Evolutionary conservation across 2,797 vertebrate genomes (phyloP).

Genomic region (Chaenodraco wilsoni): DNA sequence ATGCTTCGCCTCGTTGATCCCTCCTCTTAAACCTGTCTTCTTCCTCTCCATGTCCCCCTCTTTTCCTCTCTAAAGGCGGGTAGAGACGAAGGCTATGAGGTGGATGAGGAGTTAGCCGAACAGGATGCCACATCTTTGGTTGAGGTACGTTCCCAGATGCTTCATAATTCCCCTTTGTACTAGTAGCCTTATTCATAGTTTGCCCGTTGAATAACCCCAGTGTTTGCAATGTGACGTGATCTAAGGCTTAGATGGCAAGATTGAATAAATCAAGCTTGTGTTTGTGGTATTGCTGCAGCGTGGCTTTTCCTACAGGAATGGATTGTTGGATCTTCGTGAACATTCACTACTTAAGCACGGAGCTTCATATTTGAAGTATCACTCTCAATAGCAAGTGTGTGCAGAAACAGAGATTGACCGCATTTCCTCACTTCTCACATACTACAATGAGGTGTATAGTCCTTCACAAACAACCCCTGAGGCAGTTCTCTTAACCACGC

Average conservation of each 20-base stretch:
- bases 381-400: constrained; percentile 4
- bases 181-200: neutral
- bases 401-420: neutral
- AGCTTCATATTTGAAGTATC: neutral
- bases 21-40: constrained; percentile 20
- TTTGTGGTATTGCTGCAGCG: neutral
- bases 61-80: constrained; percentile 79
- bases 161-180: constrained; percentile 4
- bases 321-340: constrained; percentile 17
- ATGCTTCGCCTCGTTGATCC: constrained; percentile 7
- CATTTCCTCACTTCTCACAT: neutral
- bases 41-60: neutral
- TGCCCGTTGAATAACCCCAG: constrained; percentile 8
- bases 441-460: neutral
- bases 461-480: too few relatives aligned
- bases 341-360: constrained; percentile 19
- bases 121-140: constrained; percentile 90
- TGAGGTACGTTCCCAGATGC: constrained; percentile 81
- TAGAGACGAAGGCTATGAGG: constrained; percentile 88
- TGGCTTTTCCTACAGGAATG: constrained; percentile 20
- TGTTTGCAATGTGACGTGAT: constrained; percentile 33
- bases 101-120: constrained; percentile 88
- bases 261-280: constrained; percentile 18
- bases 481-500: neutral
- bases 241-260: constrained; percentile 19